These are phyloP conservation scores for Thyatira batis DNA, from an alignment of 2,888 invertebrate genomes.

Conservation along the genomic window DNA sequence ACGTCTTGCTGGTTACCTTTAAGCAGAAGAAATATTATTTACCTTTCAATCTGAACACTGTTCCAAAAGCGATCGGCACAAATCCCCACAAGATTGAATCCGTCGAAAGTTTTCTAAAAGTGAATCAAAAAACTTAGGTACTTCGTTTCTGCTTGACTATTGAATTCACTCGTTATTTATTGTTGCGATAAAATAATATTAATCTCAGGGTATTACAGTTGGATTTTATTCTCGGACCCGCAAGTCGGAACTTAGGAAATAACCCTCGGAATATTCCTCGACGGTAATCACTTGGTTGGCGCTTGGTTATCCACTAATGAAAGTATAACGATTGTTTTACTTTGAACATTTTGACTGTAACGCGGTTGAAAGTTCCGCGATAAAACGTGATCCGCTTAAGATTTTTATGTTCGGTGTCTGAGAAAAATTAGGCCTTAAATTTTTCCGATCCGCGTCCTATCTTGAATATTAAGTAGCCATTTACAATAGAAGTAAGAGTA, in stretches of 20 bases:
- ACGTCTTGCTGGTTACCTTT: too few relatives aligned
- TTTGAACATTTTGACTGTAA: conserved; percentile 38
- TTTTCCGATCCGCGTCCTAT: conserved; percentile 22
- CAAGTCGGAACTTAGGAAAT: conserved; percentile 69
- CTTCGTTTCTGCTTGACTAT: conserved; percentile 65
- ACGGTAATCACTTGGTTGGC: conserved; percentile 54
- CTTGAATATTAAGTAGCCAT: conserved; percentile 27
- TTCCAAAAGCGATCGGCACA: conserved; percentile 47
- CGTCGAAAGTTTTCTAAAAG: conserved; percentile 66
- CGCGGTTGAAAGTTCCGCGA: conserved; percentile 33
- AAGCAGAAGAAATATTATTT: conserved; percentile 8
- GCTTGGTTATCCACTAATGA: conserved; percentile 38
- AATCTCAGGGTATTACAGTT: conserved; percentile 76
- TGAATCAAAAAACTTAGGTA: conserved; percentile 79
- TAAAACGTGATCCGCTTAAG: conserved; percentile 45
- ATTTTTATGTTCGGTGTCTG: conserved; percentile 19
- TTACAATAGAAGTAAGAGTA: neutral
- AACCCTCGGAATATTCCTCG: conserved; percentile 59
- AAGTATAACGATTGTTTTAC: conserved; percentile 47
- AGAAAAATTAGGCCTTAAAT: conserved; percentile 35
- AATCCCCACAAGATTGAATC: conserved; percentile 78
- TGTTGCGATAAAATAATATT: conserved; percentile 82
- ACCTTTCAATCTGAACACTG: conserved; percentile 14
- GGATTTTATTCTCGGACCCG: conserved; percentile 76
- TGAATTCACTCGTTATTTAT: conserved; percentile 80